Evolutionary conservation across 2,113 vertebrate genomes (phyloP).

Genomic region (Propithecus coquereli): DNA sequence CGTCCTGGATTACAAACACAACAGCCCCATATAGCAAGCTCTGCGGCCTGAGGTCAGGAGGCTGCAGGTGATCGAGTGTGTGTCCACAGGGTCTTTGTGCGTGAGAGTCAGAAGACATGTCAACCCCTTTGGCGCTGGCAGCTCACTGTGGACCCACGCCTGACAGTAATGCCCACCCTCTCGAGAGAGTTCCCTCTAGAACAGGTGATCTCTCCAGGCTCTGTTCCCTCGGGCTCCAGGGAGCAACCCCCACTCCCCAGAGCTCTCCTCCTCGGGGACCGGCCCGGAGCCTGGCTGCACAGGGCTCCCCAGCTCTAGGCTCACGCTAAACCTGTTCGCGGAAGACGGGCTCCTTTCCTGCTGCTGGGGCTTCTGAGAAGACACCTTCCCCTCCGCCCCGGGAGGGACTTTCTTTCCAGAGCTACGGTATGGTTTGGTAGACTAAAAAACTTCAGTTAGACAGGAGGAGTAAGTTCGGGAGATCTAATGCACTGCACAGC

Average conservation of each 20-base stretch:
- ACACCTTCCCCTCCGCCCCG: background rate
- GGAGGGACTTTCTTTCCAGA: background rate
- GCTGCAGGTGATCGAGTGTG: no score
- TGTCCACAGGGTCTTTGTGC: no score
- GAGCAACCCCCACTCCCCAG: background rate
- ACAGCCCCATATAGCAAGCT: background rate
- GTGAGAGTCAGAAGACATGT: background rate
- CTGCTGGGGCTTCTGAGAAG: background rate
- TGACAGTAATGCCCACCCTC: background rate
- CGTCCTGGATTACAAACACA: rapidly evolving
- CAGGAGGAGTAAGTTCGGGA: background rate
- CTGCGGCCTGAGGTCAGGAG: background rate
- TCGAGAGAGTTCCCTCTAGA: background rate
- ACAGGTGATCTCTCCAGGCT: no score
- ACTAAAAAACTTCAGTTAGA: background rate
- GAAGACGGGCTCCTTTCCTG: no score
- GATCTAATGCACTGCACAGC: background rate
- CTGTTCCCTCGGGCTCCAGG: background rate
- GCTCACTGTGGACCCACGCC: background rate
- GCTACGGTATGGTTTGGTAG: background rate
- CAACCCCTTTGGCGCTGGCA: background rate
- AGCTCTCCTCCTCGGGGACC: background rate
- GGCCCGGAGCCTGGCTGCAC: rapidly evolving
- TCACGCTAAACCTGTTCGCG: background rate
- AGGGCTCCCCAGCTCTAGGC: background rate